Evolutionary conservation across 2,888 invertebrate genomes (phyloP).

Genomic region (Nomada ferruginata): DNA sequence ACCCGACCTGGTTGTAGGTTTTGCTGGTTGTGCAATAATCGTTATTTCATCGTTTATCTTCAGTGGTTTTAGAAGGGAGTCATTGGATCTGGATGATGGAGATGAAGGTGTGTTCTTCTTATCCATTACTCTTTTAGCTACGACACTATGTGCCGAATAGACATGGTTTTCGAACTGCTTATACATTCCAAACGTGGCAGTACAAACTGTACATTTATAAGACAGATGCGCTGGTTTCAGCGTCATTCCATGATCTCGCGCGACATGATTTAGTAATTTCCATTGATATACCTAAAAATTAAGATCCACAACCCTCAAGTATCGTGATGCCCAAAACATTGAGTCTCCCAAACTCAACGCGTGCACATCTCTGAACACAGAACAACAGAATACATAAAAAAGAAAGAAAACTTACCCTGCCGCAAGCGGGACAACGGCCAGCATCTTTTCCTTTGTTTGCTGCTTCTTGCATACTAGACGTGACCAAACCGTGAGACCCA

Average conservation of each 20-base stretch:
- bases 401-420: conserved; percentile 88
- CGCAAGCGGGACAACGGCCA: conserved; percentile 97
- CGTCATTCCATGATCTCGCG: conserved; percentile 95
- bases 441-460: conserved; percentile 97
- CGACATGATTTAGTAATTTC: conserved; percentile 96
- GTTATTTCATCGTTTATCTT: conserved; percentile 96
- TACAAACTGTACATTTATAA: conserved; percentile 97
- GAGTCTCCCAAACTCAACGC: not conserved
- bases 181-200: conserved; percentile 97
- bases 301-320: conserved; percentile 51
- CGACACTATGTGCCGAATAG: conserved; percentile 96
- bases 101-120: conserved; percentile 87
- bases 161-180: conserved; percentile 97
- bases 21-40: conserved; percentile 93
- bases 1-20: conserved; percentile 81
- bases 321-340: not conserved
- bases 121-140: conserved; percentile 94
- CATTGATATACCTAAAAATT: conserved; percentile 93
- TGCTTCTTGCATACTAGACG: conserved; percentile 97
- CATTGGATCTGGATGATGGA: conserved; percentile 84
- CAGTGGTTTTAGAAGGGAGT: conserved; percentile 90
- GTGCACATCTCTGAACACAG: not conserved
- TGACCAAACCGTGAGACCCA: conserved; percentile 97
- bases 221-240: conserved; percentile 96
- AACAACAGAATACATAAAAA: not conserved